Evolutionary conservation across 2,797 vertebrate species (phyloP).

Genomic region (Falco berigora): DNA sequence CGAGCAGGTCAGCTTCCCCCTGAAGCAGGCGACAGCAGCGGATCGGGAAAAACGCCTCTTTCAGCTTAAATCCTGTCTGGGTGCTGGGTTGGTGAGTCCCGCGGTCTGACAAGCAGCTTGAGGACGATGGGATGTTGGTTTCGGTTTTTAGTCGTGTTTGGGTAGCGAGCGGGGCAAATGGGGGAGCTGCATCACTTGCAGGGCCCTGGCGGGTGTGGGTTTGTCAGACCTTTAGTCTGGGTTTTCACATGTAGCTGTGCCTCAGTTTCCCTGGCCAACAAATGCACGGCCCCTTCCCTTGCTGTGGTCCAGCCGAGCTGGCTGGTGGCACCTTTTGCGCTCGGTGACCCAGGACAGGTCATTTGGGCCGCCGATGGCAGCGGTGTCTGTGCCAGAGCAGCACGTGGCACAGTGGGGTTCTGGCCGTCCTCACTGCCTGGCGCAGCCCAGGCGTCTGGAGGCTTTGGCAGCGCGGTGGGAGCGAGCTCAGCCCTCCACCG

Average conservation of each 20-base stretch:
- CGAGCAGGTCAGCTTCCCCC: neutral
- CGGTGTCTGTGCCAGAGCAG: neutral
- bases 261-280: neutral
- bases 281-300: neutral
- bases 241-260: neutral
- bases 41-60: accelerated
- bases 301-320: neutral
- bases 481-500: neutral
- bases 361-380: neutral
- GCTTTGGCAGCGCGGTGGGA: accelerated
- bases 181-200: neutral
- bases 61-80: neutral
- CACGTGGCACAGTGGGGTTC: neutral
- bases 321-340: neutral
- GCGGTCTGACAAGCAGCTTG: accelerated
- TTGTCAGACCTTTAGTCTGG: neutral
- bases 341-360: neutral
- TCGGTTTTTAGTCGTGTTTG: neutral
- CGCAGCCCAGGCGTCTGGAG: no score
- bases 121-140: neutral
- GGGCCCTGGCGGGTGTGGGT: accelerated
- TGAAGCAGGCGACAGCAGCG: neutral
- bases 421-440: neutral
- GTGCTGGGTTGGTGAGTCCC: neutral
- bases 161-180: accelerated